Evolutionary conservation across 2,888 invertebrate species (phyloP).

Genomic region (Eristalinus sepulchralis): DNA sequence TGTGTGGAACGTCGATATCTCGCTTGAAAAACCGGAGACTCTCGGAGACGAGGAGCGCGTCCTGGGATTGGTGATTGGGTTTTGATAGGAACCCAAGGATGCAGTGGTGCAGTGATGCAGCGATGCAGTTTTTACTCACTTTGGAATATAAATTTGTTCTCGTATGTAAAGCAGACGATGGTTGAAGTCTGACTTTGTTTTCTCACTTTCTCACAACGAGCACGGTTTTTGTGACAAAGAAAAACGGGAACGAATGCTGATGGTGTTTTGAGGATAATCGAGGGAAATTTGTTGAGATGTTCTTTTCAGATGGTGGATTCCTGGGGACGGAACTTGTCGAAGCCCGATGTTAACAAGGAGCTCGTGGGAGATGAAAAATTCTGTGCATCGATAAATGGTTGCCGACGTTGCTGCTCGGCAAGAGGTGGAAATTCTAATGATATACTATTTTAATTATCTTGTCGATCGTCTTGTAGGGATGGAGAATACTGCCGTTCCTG

Average conservation of each 20-base stretch:
- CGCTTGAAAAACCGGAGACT: background rate
- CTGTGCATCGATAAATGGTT: too few relatives aligned
- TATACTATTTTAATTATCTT: too few relatives aligned
- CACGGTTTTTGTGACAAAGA: background rate
- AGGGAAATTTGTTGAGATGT: background rate
- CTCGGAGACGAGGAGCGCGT: background rate
- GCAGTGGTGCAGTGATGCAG: background rate
- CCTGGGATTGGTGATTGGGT: background rate
- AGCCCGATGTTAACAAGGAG: background rate
- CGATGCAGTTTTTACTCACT: background rate
- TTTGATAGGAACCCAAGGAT: background rate
- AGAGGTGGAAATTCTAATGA: too few relatives aligned
- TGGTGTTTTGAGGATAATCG: background rate
- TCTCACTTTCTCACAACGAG: too few relatives aligned
- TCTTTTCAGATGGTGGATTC: background rate
- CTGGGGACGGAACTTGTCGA: background rate
- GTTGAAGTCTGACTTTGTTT: background rate
- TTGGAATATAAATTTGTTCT: background rate
- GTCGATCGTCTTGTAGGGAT: too few relatives aligned
- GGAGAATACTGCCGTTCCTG: too few relatives aligned
- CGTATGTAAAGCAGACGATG: background rate
- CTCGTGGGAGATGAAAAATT: background rate
- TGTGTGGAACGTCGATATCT: conserved; percentile 11
- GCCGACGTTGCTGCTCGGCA: too few relatives aligned
- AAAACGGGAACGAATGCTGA: background rate